Conservation (phyloP, 1,140 invertebrate genomes). For the Cyclargus thomasi region DNA sequence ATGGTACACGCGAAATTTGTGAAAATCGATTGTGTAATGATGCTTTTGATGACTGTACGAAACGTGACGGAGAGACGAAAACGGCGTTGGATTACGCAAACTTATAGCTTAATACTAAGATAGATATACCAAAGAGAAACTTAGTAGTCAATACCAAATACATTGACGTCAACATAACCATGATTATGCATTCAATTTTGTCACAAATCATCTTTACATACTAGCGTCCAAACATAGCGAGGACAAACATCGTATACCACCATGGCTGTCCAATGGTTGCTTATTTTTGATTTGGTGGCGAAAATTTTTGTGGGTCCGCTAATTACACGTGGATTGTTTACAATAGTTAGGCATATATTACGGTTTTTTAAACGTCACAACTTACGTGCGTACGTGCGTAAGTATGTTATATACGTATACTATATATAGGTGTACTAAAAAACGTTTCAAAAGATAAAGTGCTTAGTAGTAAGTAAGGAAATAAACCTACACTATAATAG, state of each 20-base stretch:
- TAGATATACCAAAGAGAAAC: constrained; percentile 7
- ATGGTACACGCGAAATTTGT: too few species aligned
- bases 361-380: too few species aligned
- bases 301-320: background rate
- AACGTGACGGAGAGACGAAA: background rate
- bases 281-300: background rate
- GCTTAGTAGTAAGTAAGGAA: too few species aligned
- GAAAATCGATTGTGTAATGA: too few species aligned
- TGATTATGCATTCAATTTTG: constrained; percentile 26
- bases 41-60: background rate
- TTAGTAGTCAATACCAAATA: background rate
- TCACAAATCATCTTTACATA: constrained; percentile 14
- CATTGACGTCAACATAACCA: constrained; percentile 26
- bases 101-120: background rate
- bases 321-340: background rate
- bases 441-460: too few species aligned
- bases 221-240: background rate
- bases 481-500: too few species aligned
- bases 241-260: background rate
- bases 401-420: too few species aligned
- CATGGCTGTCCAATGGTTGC: background rate
- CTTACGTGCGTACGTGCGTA: too few species aligned
- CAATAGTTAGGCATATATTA: too few species aligned
- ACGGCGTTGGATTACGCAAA: background rate
- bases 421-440: too few species aligned